Evolutionary conservation across 2,113 vertebrate genomes (phyloP), one percentile per base, ranked within the genome.

Genomic region (Alligator sinensis): DNA sequence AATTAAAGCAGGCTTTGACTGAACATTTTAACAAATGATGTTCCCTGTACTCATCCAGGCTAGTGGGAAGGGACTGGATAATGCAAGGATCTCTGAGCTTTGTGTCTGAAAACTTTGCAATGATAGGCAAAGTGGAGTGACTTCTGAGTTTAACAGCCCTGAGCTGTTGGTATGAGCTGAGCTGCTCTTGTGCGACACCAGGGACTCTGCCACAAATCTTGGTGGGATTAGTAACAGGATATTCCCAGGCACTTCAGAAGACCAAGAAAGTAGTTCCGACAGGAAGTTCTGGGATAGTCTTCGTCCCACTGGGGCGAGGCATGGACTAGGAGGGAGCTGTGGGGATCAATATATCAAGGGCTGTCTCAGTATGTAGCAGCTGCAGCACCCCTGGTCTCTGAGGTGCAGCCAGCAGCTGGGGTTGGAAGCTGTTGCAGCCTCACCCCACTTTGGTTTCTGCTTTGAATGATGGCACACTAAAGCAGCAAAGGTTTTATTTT

Each of bases 201-300:
- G 47, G 47, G 47, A 2, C 7, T 47, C 47, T 47, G 47, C 47
- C 47, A 47, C 47, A 47, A 47, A 47, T 47, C 47, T 47, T 47
- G 47, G 7, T 47, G 47, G 47, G 47, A 47, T 47, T 47, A 47
- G 47, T 47, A 47, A 47, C 7, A 47, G 47, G 47, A 47, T 3
- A 47, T 47, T 47, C 47, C 47, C 47, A 47, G 47, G 47, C 47
- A 47, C 47, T 63, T 58, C 27, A 10, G 84, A 0, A 0, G 19
- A 60, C 0, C 3, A 60, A 34, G 47, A n/a, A 61, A 22, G 27
- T 11, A 0, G 0, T 24, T 82, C 79, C 80, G 30, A n/a, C 78
- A 60, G 27, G 4, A 2, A 11, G 63, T 38, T 74, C 68, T 4
- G 1, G 70, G 59, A 80, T 63, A 55, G 3, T 90, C 84, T 86